Evolutionary conservation across 1,140 invertebrate genomes (phyloP), one percentile per base, ranked within the genome.

Genomic region (Glomeris maerens): DNA sequence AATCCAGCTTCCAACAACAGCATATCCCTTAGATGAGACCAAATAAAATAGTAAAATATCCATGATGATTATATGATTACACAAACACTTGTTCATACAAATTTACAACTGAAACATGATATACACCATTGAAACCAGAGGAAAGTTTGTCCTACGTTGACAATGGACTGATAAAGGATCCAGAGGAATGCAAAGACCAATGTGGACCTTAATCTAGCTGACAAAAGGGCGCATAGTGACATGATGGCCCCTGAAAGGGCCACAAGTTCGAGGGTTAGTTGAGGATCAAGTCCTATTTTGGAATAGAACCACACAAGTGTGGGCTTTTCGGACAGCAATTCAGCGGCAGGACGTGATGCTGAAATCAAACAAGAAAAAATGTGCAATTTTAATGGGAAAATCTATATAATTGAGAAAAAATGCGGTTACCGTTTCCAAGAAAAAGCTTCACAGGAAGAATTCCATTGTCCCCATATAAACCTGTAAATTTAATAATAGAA

Each of bases 381-480:
- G 14, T 14, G 20, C 4, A 44, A 23, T 36, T 47, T 22, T 54
- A 14, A n/a, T 17, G 22, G 27, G 21, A 25, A 27, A 10, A 27
- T 55, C 31, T 17, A 21, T 1, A 20, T 38, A 5, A 54, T 52
- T 53, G 13, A 50, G 41, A 25, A 45, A 31, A 45, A 47, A 70
- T 41, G 29, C 51, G 45, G 52, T 57, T 56, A 69, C 67, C 62
- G 60, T 60, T 59, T 31, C 62, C 52, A 53, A 84, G 53, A 25
- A 78, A 72, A 3, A 75, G 66, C 59, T 74, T 74, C 23, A 77
- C 80, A 45, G 84, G 84, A 50, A 85, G 61, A 40, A 88, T 67
- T 49, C 84, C 84, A 76, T 84, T 83, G 57, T 82, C 77, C 1
- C 84, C 83, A 67, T 81, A 86, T 3, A 88, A 66, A 49, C 84